phyloP scores from a whole-genome alignment of 2,113 vertebrate genomes.

The Microcebus lehilahytsara region DNA sequence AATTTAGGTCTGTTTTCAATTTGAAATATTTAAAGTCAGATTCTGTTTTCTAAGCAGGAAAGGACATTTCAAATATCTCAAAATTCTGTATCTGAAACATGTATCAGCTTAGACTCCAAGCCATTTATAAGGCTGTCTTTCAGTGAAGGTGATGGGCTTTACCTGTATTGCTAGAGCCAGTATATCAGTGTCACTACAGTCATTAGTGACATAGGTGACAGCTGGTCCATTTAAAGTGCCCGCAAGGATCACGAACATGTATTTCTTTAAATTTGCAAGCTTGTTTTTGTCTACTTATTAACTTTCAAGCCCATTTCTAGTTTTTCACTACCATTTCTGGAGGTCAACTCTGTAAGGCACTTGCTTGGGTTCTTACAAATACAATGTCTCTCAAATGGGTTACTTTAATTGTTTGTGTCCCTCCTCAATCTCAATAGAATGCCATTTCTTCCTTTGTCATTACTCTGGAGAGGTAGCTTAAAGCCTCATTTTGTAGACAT shows the following conservation, averaged over 20 bases:
- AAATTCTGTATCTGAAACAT: background rate
- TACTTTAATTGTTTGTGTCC: background rate
- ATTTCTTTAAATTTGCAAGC: background rate
- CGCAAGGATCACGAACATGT: background rate
- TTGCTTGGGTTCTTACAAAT: slow-evolving; percentile 9
- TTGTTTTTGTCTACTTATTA: background rate
- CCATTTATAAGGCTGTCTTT: background rate
- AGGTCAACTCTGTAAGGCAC: background rate
- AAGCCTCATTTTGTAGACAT: background rate
- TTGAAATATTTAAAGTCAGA: slow-evolving; percentile 13
- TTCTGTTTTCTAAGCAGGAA: background rate
- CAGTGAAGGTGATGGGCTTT: background rate
- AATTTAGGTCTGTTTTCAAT: background rate
- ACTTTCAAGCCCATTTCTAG: background rate
- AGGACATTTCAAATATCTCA: slow-evolving; percentile 7
- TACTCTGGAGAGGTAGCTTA: background rate
- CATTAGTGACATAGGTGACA: background rate
- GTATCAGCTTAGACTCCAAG: background rate
- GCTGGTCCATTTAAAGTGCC: background rate
- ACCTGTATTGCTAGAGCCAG: background rate
- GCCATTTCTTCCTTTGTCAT: background rate
- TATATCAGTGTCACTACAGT: background rate
- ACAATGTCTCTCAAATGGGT: background rate
- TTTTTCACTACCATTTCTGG: background rate
- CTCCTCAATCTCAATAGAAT: background rate